Percentiles rank a stretch among this genome's conserved stretches.
Evolutionary conservation across 1,140 invertebrate species (phyloP).

Genomic region (Pygmarrhopalites habei): DNA sequence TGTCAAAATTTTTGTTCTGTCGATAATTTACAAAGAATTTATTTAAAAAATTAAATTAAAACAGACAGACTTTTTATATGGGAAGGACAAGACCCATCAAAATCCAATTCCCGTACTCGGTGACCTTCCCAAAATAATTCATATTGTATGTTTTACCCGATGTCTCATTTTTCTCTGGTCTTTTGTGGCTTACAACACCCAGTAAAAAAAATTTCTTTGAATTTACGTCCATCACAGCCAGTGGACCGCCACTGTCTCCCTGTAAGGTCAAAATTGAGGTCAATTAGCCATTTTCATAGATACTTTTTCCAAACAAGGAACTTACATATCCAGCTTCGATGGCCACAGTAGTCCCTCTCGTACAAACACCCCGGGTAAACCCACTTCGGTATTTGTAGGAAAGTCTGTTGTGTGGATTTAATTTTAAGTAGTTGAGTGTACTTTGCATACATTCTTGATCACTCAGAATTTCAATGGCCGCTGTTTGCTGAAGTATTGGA

Average conservation of each 20-base stretch:
- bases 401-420: constrained; percentile 13
- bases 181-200: constrained; percentile 25
- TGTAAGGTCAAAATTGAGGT: neutral
- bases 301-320: neutral
- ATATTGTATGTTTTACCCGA: constrained; percentile 13
- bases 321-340: constrained; percentile 29
- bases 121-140: constrained; percentile 31
- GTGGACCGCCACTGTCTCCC: constrained; percentile 28
- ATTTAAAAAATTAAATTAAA: too few species aligned
- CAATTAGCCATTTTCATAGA: neutral
- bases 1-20: too few species aligned
- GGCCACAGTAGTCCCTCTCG: constrained; percentile 6
- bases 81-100: constrained; percentile 19
- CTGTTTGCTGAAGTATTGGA: constrained; percentile 21
- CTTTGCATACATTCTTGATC: constrained; percentile 24
- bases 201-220: constrained; percentile 1
- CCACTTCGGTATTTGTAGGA: constrained; percentile 20
- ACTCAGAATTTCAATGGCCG: constrained; percentile 7
- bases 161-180: constrained; percentile 19
- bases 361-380: constrained; percentile 25
- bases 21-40: too few species aligned
- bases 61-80: too few species aligned
- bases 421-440: constrained; percentile 17
- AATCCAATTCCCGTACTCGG: constrained; percentile 26
- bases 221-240: neutral